phyloP scores from a whole-genome alignment of 2,888 invertebrate genomes.

The Boloria selene region DNA sequence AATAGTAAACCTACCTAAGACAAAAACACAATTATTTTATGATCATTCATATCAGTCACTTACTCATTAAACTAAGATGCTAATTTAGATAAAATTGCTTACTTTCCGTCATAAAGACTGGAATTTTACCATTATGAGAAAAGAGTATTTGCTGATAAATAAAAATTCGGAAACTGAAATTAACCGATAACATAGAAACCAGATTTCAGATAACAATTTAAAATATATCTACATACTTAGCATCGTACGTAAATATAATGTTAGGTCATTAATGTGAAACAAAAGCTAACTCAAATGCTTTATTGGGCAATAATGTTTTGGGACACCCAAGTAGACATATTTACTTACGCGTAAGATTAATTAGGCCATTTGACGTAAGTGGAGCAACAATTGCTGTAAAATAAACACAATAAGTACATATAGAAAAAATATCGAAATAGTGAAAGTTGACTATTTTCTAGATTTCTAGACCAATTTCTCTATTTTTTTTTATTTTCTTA shows the following conservation, averaged over 20 bases:
- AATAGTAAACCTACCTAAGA: no score
- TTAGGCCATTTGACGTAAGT: slow-evolving; percentile 10
- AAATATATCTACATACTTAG: slow-evolving; percentile 8
- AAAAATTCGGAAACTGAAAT: not conserved
- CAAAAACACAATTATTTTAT: not conserved
- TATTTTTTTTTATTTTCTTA: no score
- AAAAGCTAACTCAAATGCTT: slow-evolving; percentile 27
- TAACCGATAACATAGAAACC: not conserved
- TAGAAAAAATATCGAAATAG: no score
- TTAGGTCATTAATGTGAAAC: slow-evolving; percentile 30
- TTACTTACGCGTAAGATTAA: slow-evolving; percentile 13
- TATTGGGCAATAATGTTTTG: slow-evolving; percentile 12
- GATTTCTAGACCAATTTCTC: no score
- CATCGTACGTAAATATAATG: slow-evolving; percentile 18
- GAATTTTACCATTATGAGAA: no score
- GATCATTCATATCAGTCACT: not conserved
- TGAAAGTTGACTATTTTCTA: no score
- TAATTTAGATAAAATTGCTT: no score
- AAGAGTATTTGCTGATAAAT: no score
- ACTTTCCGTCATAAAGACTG: no score
- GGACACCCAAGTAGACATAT: slow-evolving; percentile 1
- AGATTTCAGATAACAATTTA: slow-evolving; percentile 14
- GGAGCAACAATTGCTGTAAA: not conserved
- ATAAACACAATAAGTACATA: no score
- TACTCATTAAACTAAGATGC: no score